Evolutionary conservation across 2,888 invertebrate genomes (phyloP), one percentile per base, ranked within the genome.

Genomic region (Spisula solida): DNA sequence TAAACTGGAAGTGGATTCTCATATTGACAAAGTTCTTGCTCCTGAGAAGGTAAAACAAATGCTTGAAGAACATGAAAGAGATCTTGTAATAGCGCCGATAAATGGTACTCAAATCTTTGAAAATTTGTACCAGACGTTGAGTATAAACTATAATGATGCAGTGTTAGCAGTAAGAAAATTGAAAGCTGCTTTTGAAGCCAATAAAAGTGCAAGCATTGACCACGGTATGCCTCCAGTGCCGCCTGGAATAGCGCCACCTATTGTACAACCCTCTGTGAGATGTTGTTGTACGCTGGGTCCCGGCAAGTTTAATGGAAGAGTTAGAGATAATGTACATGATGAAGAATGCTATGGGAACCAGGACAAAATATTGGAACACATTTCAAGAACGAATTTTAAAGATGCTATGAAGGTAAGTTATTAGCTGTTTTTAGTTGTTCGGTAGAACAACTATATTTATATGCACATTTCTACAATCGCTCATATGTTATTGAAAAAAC

Each of bases 331-430:
- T 34, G 87, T 92, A 6, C 56, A 85, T 29, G 34, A 31, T 18
- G 31, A 89, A 20, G 91, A 89, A 81, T 91, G 91, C 48, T 91
- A 88, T 86, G 88, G 82, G 48, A 86, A 85, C 80, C 47, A 82
- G 31, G 86, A 91, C 60, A 83, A 83, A n/a, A 25, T 81, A 16
- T 56, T 91, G 12, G 81, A 75, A n/a, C n/a, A 16, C 10, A 55
- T 91, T 4, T 41, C 83, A 34, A 60, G 55, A 56, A 78, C 85
- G 0, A 88, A 70, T 31, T 60, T 89, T n/a, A 60, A 60, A 20
- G 56, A 82, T 29, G 83, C 56, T 14, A 79, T 91, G 55, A 86
- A 89, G 86, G 89, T 89, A 85, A 55, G 87, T 47, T 66, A 5
- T 47, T 51, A 51, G 51, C 51, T 51, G 47, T 47, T n/a, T n/a